Evolutionary conservation across 1,140 invertebrate genomes (phyloP), one percentile per base, ranked within the genome.

Genomic region (Nasonia longicornis): DNA sequence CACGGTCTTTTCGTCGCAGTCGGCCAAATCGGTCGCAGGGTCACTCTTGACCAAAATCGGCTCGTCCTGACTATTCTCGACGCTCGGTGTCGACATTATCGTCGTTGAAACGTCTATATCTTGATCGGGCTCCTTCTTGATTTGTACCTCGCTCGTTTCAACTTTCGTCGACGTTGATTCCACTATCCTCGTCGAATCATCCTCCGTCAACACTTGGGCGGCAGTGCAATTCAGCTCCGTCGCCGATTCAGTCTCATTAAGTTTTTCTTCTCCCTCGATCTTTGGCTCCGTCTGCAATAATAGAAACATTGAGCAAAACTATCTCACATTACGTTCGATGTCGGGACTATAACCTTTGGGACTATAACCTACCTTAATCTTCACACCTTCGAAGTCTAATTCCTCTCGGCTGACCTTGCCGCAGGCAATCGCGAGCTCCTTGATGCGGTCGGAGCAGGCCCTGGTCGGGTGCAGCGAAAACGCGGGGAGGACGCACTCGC

Each of bases 401-500:
- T 6, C 52, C 16, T 58, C 52, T 58, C 22, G 14, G 10, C 38
- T 89, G 12, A 89, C 82, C 78, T 92, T 92, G 2, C 92, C 92
- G 76, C 91, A 92, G n/a, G 89, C 90, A 38, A 90, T 87, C 0
- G 92, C 92, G 73, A 93, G 88, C 31, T 92, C 89, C 82, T 91
- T 91, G 81, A 94, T 91, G 80, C 89, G 89, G 22, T 91, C 88
- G 80, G 92, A 91, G 81, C 90, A 90, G 16, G 88, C 87, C 26
- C 89, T 83, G 2, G 93, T 94, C 35, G 94, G 94, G 86, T 93
- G 89, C 42, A 94, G 87, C 70, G 93, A 94, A 83, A 94, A 94
- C 42, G 93, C 93, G 3, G 93, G 94, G n/a, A 94, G 87, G 2
- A 94, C 89, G 86, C 93, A 94, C 87, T 94, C 94, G 16, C 93